Evolutionary conservation across 2,888 invertebrate genomes (phyloP), one percentile per base, ranked within the genome.

Genomic region (Drosophila mulleri): DNA sequence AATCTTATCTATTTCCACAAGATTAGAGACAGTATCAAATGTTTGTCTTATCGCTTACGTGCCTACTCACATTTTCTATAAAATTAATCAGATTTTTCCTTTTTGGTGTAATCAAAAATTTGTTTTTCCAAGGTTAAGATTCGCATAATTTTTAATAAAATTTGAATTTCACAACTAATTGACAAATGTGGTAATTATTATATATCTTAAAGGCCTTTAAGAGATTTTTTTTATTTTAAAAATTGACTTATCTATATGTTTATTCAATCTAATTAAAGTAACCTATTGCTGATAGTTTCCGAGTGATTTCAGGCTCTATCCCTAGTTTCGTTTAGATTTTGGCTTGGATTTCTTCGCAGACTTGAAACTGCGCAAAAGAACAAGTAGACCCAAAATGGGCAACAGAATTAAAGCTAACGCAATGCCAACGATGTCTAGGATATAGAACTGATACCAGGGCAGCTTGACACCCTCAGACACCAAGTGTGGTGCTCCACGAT

Each of bases 401-500:
- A 80, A 7, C 3, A 75, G 1, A 0, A 72, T 2, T 8, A 65
- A 14, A 0, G 44, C 68, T 50, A 89, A 14, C 2, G 47, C 67
- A 11, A 88, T 64, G 0, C 32, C 80, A 0, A 87, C 39, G 2
- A 92, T 80, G 63, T 92, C 93, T 8, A 93, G 16, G 5, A 92
- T 75, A 65, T 92, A 91, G 41, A 91, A 91, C 53, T 91, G 84
- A 59, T 91, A 92, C 92, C 92, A 92, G 3, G 83, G 67, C 6
- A 93, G 64, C 26, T 91, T 81, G 11, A 87, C 50, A 0, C 91
- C 91, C 0, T 89, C 87, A 0, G 92, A 84, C 2, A 90, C 82
- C 41, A 93, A 52, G 52, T 93, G 91, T 0, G 87, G 82, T 0
- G 92, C 93, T 1, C 93, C 93, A 3, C 91, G 91, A 69, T 93